Evolutionary conservation across 2,888 invertebrate genomes (phyloP), one percentile per base, ranked within the genome.

Genomic region (Polymixis flavicincta): DNA sequence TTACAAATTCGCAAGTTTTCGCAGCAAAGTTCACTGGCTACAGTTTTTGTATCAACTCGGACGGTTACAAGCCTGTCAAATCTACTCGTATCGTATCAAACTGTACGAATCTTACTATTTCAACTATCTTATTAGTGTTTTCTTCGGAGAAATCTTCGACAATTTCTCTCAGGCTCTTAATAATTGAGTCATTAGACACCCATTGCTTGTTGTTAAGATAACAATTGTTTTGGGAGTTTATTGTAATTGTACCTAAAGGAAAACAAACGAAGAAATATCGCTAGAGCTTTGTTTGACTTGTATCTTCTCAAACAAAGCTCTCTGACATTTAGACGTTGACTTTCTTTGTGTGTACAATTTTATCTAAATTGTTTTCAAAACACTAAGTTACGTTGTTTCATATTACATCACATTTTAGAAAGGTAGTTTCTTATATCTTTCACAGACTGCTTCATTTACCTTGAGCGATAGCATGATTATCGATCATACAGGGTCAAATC

Each of bases 1-100:
- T 94, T 92, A 92, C 94, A 95, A 96, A 92, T 95, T 95, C 92
- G 90, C 94, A 93, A 93, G 93, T 93, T 94, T 90, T 90, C 90
- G 87, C 89, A 88, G 88, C 87, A 86, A 92, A 94, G 90, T 93
- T 93, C 88, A 90, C 82, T 89, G 74, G 85, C 85, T 88, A 88
- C 91, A 90, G 90, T 91, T 93, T 90, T 87, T 89, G 88, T 88
- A 87, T 85, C 76, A 85, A 88, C 87, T 91, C 77, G 85, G 85
- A 82, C 89, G 82, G 89, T 91, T 88, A 89, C 89, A 89, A 84
- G 83, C 87, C 83, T 86, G 86, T 79, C 79, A 73, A 89, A 90
- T 83, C 90, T 87, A 69, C 72, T 70, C 72, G 42, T 45, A 64
- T 78, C 81, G 77, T 84, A 77, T 48, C n/a, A n/a, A 57, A 77